Percentiles rank a stretch among this genome's conserved stretches.
Conservation (phyloP, 2,888 invertebrate species). For the Strigamia transsilvanica region DNA sequence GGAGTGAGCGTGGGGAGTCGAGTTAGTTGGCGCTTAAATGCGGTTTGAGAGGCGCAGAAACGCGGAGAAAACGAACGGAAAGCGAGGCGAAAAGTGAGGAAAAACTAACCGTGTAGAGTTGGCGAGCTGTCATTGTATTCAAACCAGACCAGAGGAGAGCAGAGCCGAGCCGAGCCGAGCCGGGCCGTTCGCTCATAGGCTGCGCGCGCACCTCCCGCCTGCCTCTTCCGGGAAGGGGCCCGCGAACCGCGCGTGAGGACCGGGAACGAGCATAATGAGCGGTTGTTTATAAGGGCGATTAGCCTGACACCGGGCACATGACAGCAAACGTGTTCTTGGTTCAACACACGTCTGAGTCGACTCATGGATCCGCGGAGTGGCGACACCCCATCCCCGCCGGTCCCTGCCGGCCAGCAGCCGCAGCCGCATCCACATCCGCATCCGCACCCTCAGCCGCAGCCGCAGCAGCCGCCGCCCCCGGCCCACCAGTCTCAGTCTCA, state of each 20-base stretch:
- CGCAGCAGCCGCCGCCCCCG: slow-evolving; percentile 61
- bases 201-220: slow-evolving; percentile 38
- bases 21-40: too few species aligned
- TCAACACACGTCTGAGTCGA: slow-evolving; percentile 17
- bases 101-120: background rate
- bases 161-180: too few species aligned
- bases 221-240: slow-evolving; percentile 24
- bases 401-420: slow-evolving; percentile 21
- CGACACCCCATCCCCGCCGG: slow-evolving; percentile 56
- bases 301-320: slow-evolving; percentile 49
- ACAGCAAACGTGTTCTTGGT: slow-evolving; percentile 50
- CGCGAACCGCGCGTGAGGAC: slow-evolving; percentile 44
- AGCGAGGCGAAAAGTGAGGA: background rate
- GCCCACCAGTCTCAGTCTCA: slow-evolving; percentile 60
- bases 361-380: slow-evolving; percentile 54
- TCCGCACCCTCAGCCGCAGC: slow-evolving; percentile 51
- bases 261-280: slow-evolving; percentile 53
- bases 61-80: too few species aligned
- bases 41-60: too few species aligned
- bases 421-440: slow-evolving; percentile 35
- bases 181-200: slow-evolving; percentile 3
- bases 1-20: too few species aligned
- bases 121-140: background rate
- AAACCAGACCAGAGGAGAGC: too few species aligned
- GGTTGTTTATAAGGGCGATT: slow-evolving; percentile 53